phyloP scores from a whole-genome alignment of 1,140 invertebrate species.

The Trichonephila clavipes region DNA sequence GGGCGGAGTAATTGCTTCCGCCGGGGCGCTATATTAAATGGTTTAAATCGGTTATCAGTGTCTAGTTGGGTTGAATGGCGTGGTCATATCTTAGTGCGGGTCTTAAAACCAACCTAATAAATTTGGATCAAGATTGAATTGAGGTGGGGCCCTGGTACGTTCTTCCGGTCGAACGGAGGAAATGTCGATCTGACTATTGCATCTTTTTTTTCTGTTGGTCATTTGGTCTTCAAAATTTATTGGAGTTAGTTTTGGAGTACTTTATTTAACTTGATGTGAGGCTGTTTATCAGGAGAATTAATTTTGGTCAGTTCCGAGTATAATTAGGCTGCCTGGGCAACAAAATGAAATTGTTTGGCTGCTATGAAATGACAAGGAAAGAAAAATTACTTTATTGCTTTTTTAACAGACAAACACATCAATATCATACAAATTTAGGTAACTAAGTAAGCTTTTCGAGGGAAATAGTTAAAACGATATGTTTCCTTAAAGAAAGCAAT shows the following conservation, averaged over 20 bases:
- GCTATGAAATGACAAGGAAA: too few relatives aligned
- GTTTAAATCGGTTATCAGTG: conserved; percentile 51
- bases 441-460: too few relatives aligned
- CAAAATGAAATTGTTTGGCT: too few relatives aligned
- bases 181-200: not conserved
- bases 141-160: not conserved
- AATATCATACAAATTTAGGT: too few relatives aligned
- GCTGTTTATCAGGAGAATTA: not conserved
- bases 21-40: conserved; percentile 51
- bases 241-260: not conserved
- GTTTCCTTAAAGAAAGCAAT: too few relatives aligned
- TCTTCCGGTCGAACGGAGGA: not conserved
- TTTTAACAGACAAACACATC: too few relatives aligned
- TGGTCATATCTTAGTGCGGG: conserved; percentile 17
- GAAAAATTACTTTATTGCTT: too few relatives aligned
- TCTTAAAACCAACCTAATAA: conserved; percentile 21
- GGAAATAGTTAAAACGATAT: too few relatives aligned
- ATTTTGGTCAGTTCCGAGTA: not conserved
- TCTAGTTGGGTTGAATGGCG: not conserved
- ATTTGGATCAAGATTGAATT: conserved; percentile 17
- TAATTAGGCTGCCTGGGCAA: not conserved
- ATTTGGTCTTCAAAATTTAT: not conserved
- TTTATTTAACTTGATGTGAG: not conserved
- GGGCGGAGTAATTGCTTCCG: conserved; percentile 59
- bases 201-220: not conserved